Conservation (phyloP, 2,113 vertebrate species). For the Sceloporus undulatus region DNA sequence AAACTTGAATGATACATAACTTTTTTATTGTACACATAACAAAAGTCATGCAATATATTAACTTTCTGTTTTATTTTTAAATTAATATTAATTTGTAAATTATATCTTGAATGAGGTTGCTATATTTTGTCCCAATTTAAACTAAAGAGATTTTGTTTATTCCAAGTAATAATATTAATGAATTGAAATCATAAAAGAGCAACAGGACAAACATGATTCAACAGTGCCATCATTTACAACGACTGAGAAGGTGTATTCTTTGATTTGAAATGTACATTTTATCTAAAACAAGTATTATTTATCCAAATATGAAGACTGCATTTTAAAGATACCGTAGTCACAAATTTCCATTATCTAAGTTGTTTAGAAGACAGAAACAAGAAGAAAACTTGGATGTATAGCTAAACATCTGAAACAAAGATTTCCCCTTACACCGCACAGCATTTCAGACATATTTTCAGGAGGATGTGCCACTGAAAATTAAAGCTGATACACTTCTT, state of each 20-base stretch:
- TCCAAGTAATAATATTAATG: background rate
- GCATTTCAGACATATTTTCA: conserved; percentile 13
- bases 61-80: conserved; percentile 11
- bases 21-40: background rate
- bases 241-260: background rate
- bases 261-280: conserved; percentile 21
- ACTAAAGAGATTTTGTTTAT: conserved; percentile 15
- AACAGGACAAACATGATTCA: background rate
- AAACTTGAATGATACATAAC: background rate
- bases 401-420: conserved; percentile 24
- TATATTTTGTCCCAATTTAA: background rate
- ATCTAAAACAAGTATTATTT: conserved; percentile 11
- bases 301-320: background rate
- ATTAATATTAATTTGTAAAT: conserved; percentile 17
- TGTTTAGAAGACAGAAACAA: conserved; percentile 21
- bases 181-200: background rate
- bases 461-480: background rate
- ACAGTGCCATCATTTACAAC: background rate
- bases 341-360: conserved; percentile 34
- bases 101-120: conserved; percentile 6
- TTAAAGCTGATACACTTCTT: background rate
- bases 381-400: conserved; percentile 10
- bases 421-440: background rate
- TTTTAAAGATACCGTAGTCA: background rate
- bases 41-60: conserved; percentile 23